Conservation (phyloP, 2,888 invertebrate genomes). For the Orthosia incerta region DNA sequence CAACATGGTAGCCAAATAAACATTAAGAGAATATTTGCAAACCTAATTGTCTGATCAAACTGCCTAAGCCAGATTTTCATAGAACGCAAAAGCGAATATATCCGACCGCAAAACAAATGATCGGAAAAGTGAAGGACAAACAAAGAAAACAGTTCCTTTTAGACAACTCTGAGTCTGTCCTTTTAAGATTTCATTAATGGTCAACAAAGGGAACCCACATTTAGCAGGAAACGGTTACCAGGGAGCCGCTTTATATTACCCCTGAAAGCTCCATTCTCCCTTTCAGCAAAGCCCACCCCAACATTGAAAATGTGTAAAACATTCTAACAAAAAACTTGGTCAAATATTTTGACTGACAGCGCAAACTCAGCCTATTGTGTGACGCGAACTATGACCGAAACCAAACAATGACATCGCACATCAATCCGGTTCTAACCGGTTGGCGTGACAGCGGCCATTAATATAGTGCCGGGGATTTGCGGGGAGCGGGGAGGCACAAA, state of each 20-base stretch:
- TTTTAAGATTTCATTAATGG: constrained; percentile 6
- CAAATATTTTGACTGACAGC: constrained; percentile 67
- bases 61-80: too few species aligned
- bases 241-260: constrained; percentile 7
- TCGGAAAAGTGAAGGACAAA: background rate
- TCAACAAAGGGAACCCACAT: constrained; percentile 29
- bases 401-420: constrained; percentile 70
- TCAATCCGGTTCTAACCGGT: constrained; percentile 75
- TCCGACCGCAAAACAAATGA: background rate
- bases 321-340: constrained; percentile 45
- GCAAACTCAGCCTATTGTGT: constrained; percentile 56
- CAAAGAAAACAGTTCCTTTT: background rate
- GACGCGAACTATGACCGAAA: constrained; percentile 63
- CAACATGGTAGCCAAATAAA: too few species aligned
- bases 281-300: constrained; percentile 22
- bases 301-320: constrained; percentile 40
- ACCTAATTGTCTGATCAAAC: too few species aligned
- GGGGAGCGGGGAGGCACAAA: constrained; percentile 67
- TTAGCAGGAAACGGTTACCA: constrained; percentile 16
- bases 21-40: too few species aligned
- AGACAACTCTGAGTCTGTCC: background rate
- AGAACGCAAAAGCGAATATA: too few species aligned
- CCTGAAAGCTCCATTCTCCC: constrained; percentile 5
- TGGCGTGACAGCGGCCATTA: constrained; percentile 82
- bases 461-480: constrained; percentile 62